Evolutionary conservation across 2,113 vertebrate genomes (phyloP).

Genomic region (Megaceryle torquata): DNA sequence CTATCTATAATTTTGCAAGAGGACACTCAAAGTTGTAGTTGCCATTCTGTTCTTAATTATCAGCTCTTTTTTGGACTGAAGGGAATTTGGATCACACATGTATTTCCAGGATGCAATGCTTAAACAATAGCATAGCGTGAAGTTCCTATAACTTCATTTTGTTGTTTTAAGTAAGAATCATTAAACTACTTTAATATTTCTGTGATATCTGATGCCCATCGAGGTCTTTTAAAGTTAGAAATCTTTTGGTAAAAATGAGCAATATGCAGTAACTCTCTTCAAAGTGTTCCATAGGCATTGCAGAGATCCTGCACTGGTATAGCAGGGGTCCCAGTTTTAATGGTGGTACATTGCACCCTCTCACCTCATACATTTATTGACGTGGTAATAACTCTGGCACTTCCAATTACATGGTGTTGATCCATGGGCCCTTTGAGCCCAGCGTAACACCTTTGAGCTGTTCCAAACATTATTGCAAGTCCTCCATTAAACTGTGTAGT

Average conservation of each 20-base stretch:
- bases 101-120: not conserved
- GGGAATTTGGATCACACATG: not conserved
- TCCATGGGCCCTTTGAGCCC: not conserved
- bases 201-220: not conserved
- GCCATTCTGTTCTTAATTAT: not conserved
- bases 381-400: not conserved
- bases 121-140: not conserved
- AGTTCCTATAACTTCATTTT: not conserved
- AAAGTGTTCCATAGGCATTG: not conserved
- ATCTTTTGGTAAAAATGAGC: not conserved
- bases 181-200: not conserved
- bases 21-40: not conserved
- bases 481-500: not conserved
- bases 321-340: not conserved
- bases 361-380: not conserved
- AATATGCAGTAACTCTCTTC: not conserved
- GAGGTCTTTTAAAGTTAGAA: not conserved
- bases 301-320: not conserved
- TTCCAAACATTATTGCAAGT: not conserved
- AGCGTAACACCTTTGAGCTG: not conserved
- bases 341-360: not conserved
- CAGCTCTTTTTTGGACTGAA: not conserved
- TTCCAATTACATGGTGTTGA: not conserved
- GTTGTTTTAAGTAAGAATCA: not conserved
- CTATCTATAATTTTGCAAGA: not conserved